A percentile compares a stretch with the other conserved stretches of the same genome.
These are phyloP conservation scores for Spodoptera picta DNA, from an alignment of 2,888 invertebrate species.

Conservation along the genomic window DNA sequence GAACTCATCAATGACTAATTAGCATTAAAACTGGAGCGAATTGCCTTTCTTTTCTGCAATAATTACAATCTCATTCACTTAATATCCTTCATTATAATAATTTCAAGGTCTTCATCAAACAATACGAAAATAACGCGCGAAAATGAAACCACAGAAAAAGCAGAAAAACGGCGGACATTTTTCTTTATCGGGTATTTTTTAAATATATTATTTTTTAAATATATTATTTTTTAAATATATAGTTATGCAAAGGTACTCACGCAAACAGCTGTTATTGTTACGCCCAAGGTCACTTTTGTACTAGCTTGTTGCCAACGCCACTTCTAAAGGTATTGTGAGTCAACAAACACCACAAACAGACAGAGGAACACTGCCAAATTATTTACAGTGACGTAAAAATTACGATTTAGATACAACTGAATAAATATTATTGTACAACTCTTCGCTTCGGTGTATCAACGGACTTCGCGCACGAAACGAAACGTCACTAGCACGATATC, in stretches of 20 bases:
- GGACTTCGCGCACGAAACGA: slow-evolving; percentile 18
- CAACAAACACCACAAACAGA: slow-evolving; percentile 76
- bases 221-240: slow-evolving; percentile 20
- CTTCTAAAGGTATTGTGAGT: slow-evolving; percentile 72
- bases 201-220: slow-evolving; percentile 23
- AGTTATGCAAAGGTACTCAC: slow-evolving; percentile 63
- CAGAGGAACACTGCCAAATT: slow-evolving; percentile 80
- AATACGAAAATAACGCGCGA: slow-evolving; percentile 45
- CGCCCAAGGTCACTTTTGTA: slow-evolving; percentile 75
- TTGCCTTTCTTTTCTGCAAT: slow-evolving; percentile 32
- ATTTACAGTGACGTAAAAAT: slow-evolving; percentile 80
- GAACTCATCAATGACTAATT: too few species aligned
- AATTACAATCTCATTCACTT: slow-evolving; percentile 15
- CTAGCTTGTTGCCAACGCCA: slow-evolving; percentile 73
- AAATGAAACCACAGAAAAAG: neutral
- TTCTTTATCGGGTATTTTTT: slow-evolving; percentile 5
- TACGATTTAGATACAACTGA: slow-evolving; percentile 74
- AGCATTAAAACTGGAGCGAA: slow-evolving; percentile 21
- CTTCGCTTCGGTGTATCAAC: slow-evolving; percentile 6
- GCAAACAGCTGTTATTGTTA: slow-evolving; percentile 82
- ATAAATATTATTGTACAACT: slow-evolving; percentile 64
- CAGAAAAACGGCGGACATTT: neutral
- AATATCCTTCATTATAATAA: slow-evolving; percentile 5
- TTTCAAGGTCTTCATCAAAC: slow-evolving; percentile 51
- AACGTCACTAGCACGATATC: slow-evolving; percentile 35